Base-by-base conservation (phyloP, 2,888 invertebrate genomes). In the Hydriomena furcata region DNA sequence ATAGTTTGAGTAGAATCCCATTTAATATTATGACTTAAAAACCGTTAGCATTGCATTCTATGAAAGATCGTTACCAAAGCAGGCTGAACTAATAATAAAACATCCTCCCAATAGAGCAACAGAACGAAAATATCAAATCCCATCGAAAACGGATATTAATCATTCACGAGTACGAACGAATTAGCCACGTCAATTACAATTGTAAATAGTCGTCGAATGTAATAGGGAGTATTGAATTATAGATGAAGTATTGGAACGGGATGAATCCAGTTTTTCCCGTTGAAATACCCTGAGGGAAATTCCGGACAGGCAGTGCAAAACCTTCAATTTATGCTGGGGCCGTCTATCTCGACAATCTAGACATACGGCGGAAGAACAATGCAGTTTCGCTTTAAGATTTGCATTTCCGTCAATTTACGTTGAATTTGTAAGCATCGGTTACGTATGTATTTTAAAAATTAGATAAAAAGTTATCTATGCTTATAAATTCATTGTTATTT, bases 211-310 rank as follows among this genome's bases (percentile, higher is more conserved):
- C 71, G 61, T 66, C 65, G 58, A 60, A 72, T 67, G 71, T 78
- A 76, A 81, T 77, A 75, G 73, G 64, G 71, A 73, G 77, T 78
- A 82, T 82, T 82, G 79, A 84, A 84, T 84, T 82, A 83, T 77
- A 80, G 74, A 83, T 79, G 76, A 75, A 77, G 76, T 76, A 79
- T 80, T 78, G 74, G 76, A 66, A 68, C 65, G 66, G 70, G 76
- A 78, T 73, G 76, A 78, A 76, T 73, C 65, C 69, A 63, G 71
- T 84, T 75, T 83, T 84, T 76, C 66, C 65, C 71, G 73, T 70
- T 75, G 72, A 79, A 79, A 85, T 71, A n/a, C 70, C 85, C 87
- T 80, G 65, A 79, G 86, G 86, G 86, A 86, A 87, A 86, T 84
- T 79, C 71, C 76, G 73, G 67, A 67, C 78, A 71, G 68, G 80